A percentile compares a stretch with the other conserved stretches of the same genome.
phyloP scores from a whole-genome alignment of 2,888 invertebrate genomes.

The Pandemis corylana region DNA sequence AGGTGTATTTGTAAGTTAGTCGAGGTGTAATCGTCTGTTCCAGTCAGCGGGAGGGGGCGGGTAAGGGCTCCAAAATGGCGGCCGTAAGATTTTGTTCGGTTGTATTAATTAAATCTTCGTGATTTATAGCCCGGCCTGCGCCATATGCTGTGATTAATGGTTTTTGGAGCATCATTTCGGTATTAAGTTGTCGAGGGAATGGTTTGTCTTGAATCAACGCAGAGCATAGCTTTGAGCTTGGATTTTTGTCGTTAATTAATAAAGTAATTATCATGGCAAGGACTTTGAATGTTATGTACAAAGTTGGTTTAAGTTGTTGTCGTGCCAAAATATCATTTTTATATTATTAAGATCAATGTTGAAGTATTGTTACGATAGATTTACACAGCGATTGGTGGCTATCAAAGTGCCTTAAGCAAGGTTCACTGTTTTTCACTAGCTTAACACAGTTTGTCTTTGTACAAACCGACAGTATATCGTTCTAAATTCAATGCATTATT shows the following conservation, averaged over 20 bases:
- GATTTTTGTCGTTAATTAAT: not conserved
- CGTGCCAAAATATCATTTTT: too few relatives aligned
- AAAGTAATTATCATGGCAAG: too few relatives aligned
- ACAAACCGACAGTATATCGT: too few relatives aligned
- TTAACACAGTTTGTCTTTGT: too few relatives aligned
- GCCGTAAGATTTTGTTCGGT: slow-evolving; percentile 82
- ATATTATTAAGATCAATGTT: too few relatives aligned
- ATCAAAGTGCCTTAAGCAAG: too few relatives aligned
- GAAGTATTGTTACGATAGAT: too few relatives aligned
- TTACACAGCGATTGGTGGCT: too few relatives aligned
- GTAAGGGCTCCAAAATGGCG: slow-evolving; percentile 81
- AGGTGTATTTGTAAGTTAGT: slow-evolving; percentile 56
- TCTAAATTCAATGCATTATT: too few relatives aligned
- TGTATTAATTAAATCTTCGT: slow-evolving; percentile 84
- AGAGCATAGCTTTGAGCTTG: not conserved
- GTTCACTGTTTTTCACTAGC: too few relatives aligned
- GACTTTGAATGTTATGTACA: too few relatives aligned
- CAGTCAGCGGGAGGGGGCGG: slow-evolving; percentile 69
- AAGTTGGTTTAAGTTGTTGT: too few relatives aligned
- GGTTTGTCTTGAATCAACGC: slow-evolving; percentile 43
- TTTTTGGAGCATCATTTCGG: slow-evolving; percentile 69
- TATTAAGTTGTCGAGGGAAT: slow-evolving; percentile 55
- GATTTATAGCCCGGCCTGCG: slow-evolving; percentile 76
- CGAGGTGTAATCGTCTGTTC: slow-evolving; percentile 80
- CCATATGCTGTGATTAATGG: slow-evolving; percentile 78